phyloP scores from a whole-genome alignment of 1,140 invertebrate genomes.

The Lepidurus couesii region DNA sequence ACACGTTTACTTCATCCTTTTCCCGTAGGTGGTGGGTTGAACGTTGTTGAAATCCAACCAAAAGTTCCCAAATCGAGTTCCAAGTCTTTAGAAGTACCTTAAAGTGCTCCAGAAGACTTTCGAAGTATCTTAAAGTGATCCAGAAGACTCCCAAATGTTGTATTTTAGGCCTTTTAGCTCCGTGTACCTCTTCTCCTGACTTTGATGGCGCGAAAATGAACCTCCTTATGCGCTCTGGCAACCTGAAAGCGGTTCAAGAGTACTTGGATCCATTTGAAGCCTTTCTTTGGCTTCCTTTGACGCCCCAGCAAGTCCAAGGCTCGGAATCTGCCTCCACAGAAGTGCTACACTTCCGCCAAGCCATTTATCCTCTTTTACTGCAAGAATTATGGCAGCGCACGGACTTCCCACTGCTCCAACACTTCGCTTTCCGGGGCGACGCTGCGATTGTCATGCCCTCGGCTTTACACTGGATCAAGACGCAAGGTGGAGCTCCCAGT shows the following conservation, averaged over 20 bases:
- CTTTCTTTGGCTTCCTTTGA: neutral
- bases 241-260: neutral
- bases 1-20: slow-evolving; percentile 24
- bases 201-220: neutral
- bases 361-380: neutral
- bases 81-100: too few relatives aligned
- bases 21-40: slow-evolving; percentile 26
- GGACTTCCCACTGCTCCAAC: neutral
- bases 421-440: slow-evolving; percentile 23
- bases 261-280: neutral
- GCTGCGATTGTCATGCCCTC: slow-evolving; percentile 35
- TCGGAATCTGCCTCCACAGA: neutral
- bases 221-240: neutral
- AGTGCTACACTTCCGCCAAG: neutral
- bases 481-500: slow-evolving; percentile 28
- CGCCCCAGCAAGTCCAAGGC: neutral
- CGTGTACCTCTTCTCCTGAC: neutral
- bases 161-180: neutral
- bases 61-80: slow-evolving; percentile 26
- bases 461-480: neutral
- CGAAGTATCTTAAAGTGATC: neutral
- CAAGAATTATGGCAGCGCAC: neutral
- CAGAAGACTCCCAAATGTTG: neutral
- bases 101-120: too few relatives aligned
- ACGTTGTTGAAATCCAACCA: slow-evolving; percentile 31